These are phyloP conservation scores for Neotoxoptera formosana DNA, from an alignment of 1,140 invertebrate species.

Conservation along the genomic window DNA sequence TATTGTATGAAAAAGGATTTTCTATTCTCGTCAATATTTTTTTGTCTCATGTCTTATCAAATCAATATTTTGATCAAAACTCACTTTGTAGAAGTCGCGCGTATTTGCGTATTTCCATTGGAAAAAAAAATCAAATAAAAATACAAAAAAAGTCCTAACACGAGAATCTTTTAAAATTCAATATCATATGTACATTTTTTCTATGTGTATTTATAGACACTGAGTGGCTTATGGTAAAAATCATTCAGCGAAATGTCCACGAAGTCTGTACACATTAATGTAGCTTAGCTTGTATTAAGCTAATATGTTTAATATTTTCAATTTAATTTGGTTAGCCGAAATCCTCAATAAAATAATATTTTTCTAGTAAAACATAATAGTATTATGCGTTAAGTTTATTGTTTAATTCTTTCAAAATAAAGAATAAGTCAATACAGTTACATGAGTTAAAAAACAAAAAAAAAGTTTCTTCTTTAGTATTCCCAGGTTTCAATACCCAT, in stretches of 20 bases:
- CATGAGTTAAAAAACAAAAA: not conserved
- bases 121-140: too few relatives aligned
- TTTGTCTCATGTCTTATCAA: not conserved
- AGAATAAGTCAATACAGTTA: too few relatives aligned
- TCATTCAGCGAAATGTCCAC: not conserved
- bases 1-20: not conserved
- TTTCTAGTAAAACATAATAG: too few relatives aligned
- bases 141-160: not conserved
- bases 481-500: rapidly evolving
- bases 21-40: not conserved
- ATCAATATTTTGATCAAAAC: not conserved
- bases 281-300: too few relatives aligned
- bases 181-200: not conserved
- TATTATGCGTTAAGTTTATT: not conserved
- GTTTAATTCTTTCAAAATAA: not conserved
- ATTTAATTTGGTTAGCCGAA: not conserved
- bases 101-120: not conserved
- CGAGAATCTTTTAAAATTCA: not conserved
- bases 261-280: not conserved
- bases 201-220: not conserved
- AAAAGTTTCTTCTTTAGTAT: not conserved
- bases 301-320: not conserved
- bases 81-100: not conserved
- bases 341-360: not conserved
- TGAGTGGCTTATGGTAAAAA: not conserved